These are phyloP conservation scores for Strigops habroptila DNA, from an alignment of 2,113 vertebrate species.

Conservation along the genomic window DNA sequence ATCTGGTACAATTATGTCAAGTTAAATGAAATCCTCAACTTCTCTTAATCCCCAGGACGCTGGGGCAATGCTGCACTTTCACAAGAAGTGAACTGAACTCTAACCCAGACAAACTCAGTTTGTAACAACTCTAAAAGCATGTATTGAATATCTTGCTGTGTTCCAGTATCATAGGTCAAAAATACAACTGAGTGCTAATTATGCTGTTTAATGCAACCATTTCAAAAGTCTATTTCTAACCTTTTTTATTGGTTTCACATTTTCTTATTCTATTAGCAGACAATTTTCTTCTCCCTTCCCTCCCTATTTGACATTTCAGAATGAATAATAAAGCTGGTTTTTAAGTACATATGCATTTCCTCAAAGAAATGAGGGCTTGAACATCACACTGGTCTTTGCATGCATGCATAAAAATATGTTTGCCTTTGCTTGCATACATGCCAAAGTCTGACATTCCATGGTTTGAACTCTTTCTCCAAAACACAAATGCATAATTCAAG, in stretches of 20 bases:
- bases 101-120: not conserved
- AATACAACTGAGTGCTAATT: not conserved
- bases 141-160: not conserved
- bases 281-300: not conserved
- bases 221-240: constrained; percentile 4
- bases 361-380: constrained; percentile 35
- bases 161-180: not conserved
- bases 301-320: constrained; percentile 24
- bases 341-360: constrained; percentile 28
- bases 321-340: constrained; percentile 3
- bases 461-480: constrained; percentile 38
- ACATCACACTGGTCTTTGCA: not conserved
- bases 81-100: not conserved
- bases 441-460: not conserved
- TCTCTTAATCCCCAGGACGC: not conserved
- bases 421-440: not conserved
- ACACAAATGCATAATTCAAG: constrained; percentile 32
- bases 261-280: constrained; percentile 4
- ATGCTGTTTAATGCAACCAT: not conserved
- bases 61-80: not conserved
- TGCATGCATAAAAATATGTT: not conserved
- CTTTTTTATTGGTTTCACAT: not conserved
- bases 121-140: not conserved
- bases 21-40: not conserved
- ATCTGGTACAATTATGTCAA: not conserved